A percentile compares a stretch with the other conserved stretches of the same genome.
phyloP scores from a whole-genome alignment of 1,140 invertebrate species.

The Sarcophaga peregrina region DNA sequence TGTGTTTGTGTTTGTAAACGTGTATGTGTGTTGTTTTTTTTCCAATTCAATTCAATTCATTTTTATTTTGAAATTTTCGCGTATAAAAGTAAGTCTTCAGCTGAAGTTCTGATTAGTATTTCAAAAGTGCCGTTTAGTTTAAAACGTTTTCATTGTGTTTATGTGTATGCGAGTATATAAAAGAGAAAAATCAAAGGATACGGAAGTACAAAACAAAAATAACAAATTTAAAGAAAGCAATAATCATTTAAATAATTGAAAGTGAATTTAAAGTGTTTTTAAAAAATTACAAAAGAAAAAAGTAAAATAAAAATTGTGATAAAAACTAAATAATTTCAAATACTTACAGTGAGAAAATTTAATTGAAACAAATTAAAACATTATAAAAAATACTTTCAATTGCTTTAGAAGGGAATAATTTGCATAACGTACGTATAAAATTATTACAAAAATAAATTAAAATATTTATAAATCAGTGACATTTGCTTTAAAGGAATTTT shows the following conservation, averaged over 20 bases:
- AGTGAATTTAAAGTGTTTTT: too few species aligned
- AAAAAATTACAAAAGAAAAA: background rate
- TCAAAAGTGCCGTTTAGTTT: constrained; percentile 20
- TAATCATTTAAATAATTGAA: too few species aligned
- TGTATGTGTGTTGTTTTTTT: background rate
- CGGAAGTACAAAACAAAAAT: background rate
- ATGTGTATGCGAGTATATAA: background rate
- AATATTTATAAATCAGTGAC: too few species aligned
- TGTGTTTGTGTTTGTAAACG: too few species aligned
- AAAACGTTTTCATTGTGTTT: background rate
- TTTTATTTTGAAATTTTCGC: constrained; percentile 27
- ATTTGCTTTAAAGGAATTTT: too few species aligned
- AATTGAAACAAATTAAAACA: constrained; percentile 11
- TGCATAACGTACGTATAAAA: too few species aligned
- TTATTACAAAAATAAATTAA: too few species aligned
- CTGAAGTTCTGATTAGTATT: constrained; percentile 38
- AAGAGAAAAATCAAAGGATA: background rate
- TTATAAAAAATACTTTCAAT: background rate
- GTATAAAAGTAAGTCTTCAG: constrained; percentile 35
- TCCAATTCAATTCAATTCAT: background rate
- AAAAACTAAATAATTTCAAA: background rate
- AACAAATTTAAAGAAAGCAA: too few species aligned
- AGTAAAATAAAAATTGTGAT: background rate
- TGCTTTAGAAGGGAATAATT: too few species aligned
- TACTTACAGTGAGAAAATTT: background rate